Conservation (phyloP, 2,797 vertebrate genomes). For the Percopsis omiscomaycus region DNA sequence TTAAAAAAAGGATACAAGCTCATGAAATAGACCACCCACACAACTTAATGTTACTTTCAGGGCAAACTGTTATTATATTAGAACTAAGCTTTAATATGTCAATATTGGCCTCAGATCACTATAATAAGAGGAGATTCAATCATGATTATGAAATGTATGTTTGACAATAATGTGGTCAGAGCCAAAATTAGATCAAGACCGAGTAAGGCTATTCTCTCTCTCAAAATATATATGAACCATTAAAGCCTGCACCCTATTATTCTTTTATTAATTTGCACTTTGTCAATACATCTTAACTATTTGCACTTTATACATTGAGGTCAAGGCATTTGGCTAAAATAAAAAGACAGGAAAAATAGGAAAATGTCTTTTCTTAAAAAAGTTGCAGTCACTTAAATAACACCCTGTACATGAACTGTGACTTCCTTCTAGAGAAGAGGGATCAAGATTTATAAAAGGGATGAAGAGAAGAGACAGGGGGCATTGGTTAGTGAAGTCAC, state of each 20-base stretch:
- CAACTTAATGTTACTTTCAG: neutral
- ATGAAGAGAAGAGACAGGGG: constrained; percentile 37
- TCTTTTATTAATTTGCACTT: constrained; percentile 77
- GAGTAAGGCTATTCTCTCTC: constrained; percentile 46
- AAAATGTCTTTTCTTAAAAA: constrained; percentile 62
- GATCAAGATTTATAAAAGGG: neutral
- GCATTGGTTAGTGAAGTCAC: constrained; percentile 43
- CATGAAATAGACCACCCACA: neutral
- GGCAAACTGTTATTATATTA: neutral
- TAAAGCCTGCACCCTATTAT: constrained; percentile 57
- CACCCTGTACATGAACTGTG: constrained; percentile 58
- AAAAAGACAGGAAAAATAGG: constrained; percentile 48
- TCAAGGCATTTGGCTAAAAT: constrained; percentile 78
- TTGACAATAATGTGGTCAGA: constrained; percentile 14
- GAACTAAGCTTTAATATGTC: neutral
- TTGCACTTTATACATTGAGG: constrained; percentile 76
- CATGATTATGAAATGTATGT: neutral
- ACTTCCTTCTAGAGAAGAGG: constrained; percentile 16
- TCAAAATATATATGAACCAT: constrained; percentile 39
- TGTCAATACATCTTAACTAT: constrained; percentile 75
- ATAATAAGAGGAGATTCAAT: constrained; percentile 1
- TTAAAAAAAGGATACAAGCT: neutral
- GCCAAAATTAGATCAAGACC: constrained; percentile 14
- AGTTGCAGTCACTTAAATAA: constrained; percentile 71
- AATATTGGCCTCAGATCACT: neutral